A percentile compares a stretch with the other conserved stretches of the same genome.
These are phyloP conservation scores for Lepus timidus DNA, from an alignment of 2,113 vertebrate genomes.

Conservation along the genomic window DNA sequence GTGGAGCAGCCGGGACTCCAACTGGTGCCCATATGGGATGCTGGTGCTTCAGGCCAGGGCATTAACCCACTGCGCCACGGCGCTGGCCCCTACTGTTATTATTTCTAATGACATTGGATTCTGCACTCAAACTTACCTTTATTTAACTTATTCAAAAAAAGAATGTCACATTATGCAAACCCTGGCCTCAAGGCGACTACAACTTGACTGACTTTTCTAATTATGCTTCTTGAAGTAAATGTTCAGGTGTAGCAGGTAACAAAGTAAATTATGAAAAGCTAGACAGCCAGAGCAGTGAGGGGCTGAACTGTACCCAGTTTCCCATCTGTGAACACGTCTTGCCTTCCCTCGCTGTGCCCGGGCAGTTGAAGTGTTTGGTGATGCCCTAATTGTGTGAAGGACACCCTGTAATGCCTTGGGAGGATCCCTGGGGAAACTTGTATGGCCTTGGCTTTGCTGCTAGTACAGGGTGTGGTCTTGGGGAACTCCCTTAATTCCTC, in stretches of 20 bases:
- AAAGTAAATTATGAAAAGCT: conserved; percentile 26
- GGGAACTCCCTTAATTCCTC: neutral
- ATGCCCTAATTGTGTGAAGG: neutral
- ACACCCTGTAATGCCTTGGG: neutral
- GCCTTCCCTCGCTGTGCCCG: neutral
- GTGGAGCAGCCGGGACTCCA: too few species aligned
- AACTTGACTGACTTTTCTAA: neutral
- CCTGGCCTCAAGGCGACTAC: neutral
- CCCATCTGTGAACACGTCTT: neutral
- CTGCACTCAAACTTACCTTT: neutral
- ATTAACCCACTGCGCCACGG: too few species aligned
- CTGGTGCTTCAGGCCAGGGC: too few species aligned
- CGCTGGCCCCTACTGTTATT: neutral
- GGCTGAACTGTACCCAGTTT: neutral
- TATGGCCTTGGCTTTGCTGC: too few species aligned
- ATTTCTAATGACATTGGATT: neutral
- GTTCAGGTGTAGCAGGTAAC: neutral
- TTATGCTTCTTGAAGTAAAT: conserved; percentile 46
- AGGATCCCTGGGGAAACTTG: neutral
- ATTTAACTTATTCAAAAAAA: conserved; percentile 24
- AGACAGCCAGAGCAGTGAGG: neutral
- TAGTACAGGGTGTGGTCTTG: too few species aligned
- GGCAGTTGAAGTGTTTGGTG: neutral
- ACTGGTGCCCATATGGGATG: too few species aligned
- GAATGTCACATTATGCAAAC: conserved; percentile 16